Evolutionary conservation across 2,797 vertebrate species (phyloP).

Genomic region (Smutsia temminckii): DNA sequence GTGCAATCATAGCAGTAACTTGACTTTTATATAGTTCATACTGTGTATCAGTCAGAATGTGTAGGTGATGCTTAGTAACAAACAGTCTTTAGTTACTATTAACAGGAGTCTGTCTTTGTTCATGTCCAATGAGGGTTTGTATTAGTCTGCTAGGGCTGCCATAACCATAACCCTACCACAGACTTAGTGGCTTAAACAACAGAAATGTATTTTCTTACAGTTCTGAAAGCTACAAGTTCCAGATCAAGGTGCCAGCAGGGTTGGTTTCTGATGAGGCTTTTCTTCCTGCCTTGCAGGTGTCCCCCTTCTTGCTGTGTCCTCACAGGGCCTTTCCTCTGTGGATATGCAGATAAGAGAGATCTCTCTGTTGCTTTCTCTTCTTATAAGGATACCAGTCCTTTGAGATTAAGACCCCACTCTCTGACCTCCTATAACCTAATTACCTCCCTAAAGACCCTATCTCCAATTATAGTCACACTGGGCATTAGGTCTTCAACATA

Average conservation of each 20-base stretch:
- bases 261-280: neutral
- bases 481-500: neutral
- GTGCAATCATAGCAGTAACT: neutral
- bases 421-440: neutral
- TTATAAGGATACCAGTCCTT: neutral
- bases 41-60: neutral
- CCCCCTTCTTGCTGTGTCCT: neutral
- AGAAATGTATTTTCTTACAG: neutral
- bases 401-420: neutral
- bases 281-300: neutral
- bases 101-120: neutral
- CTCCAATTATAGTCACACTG: neutral
- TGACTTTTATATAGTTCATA: neutral
- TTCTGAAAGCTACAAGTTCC: neutral
- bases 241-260: neutral
- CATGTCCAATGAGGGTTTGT: neutral
- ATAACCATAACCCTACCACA: neutral
- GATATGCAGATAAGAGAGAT: neutral
- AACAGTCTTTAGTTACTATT: neutral
- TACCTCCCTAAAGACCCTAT: neutral
- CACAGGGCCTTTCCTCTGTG: neutral
- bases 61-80: neutral
- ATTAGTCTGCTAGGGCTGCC: neutral
- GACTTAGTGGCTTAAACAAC: neutral
- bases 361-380: neutral